Percentiles rank a stretch among this genome's conserved stretches.
phyloP scores from a whole-genome alignment of 2,888 invertebrate genomes.

The Eretmocerus hayati region DNA sequence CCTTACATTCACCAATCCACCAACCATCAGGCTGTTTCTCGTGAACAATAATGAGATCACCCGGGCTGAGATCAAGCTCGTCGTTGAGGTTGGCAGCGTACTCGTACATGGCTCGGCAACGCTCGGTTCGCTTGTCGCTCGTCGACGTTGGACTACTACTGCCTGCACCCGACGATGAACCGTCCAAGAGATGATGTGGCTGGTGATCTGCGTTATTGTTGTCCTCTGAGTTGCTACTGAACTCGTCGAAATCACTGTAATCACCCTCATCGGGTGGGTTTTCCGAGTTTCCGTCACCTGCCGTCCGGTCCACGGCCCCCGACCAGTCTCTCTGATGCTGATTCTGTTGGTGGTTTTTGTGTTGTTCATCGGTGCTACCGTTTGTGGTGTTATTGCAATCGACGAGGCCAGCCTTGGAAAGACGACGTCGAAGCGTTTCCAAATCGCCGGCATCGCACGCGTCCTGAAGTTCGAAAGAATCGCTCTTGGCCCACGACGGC shows the following conservation, averaged over 20 bases:
- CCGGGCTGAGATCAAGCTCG: constrained; percentile 64
- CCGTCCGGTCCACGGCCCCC: constrained; percentile 67
- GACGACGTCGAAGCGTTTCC: constrained; percentile 32
- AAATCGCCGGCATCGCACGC: constrained; percentile 39
- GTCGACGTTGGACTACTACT: constrained; percentile 27
- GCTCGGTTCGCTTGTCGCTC: too few species aligned
- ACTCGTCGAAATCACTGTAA: constrained; percentile 67
- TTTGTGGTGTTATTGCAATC: constrained; percentile 10
- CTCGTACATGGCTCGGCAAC: constrained; percentile 79
- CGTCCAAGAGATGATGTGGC: constrained; percentile 34
- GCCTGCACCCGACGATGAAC: constrained; percentile 24
- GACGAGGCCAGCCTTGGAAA: constrained; percentile 32
- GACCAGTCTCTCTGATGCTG: constrained; percentile 56
- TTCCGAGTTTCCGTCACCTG: constrained; percentile 72
- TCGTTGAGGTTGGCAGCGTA: constrained; percentile 83
- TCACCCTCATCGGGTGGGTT: constrained; percentile 61
- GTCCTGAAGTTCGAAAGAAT: constrained; percentile 49
- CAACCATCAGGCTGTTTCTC: constrained; percentile 89
- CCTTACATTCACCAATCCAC: constrained; percentile 88
- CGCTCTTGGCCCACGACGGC: constrained; percentile 68
- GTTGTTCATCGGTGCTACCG: not conserved
- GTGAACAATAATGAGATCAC: constrained; percentile 81
- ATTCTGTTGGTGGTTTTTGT: not conserved
- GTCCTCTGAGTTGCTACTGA: constrained; percentile 42
- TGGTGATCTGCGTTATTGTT: constrained; percentile 49